Evolutionary conservation across 2,888 invertebrate genomes (phyloP).

Genomic region (Fissipunctia ypsillon): DNA sequence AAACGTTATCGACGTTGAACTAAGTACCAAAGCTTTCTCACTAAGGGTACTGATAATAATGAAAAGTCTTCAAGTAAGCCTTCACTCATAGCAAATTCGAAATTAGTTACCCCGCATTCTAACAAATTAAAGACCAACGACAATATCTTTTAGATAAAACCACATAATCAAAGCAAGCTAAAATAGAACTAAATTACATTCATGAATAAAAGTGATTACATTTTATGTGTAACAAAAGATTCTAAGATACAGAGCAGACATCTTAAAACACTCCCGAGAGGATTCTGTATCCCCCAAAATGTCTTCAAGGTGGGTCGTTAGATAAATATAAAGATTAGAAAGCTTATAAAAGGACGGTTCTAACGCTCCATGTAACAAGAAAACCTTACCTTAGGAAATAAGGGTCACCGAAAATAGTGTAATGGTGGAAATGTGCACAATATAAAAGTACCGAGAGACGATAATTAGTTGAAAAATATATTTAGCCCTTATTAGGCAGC

Average conservation of each 20-base stretch:
- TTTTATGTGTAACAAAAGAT: conserved; percentile 29
- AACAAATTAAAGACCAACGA: not conserved
- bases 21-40: no score
- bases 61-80: not conserved
- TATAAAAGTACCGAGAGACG: not conserved
- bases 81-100: not conserved
- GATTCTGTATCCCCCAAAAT: conserved; percentile 21
- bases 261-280: conserved; percentile 30
- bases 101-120: not conserved
- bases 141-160: not conserved
- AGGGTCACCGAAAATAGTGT: conserved; percentile 11
- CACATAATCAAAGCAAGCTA: not conserved
- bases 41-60: not conserved
- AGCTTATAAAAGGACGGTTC: conserved; percentile 50
- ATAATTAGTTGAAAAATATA: not conserved
- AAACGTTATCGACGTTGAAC: no score
- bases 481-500: no score
- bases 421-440: not conserved
- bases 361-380: conserved; percentile 34
- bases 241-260: conserved; percentile 21
- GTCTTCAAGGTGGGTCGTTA: conserved; percentile 41
- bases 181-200: conserved; percentile 3
- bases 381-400: conserved; percentile 21
- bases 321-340: conserved; percentile 56
- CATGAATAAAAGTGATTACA: conserved; percentile 28